phyloP scores from a whole-genome alignment of 2,113 vertebrate species.

The Phaethornis superciliosus region DNA sequence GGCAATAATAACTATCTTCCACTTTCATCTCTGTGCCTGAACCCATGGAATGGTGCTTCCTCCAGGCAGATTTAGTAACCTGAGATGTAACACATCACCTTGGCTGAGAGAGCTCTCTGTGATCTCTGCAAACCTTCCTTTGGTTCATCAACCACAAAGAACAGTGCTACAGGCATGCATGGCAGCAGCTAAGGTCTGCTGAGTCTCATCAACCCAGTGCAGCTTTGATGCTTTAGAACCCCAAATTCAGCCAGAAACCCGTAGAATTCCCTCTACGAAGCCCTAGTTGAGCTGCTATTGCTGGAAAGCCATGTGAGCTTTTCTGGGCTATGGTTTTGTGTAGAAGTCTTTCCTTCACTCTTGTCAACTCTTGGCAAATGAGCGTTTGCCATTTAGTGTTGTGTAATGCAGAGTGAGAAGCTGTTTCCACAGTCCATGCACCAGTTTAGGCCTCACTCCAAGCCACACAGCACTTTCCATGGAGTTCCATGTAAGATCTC shows the following conservation, averaged over 20 bases:
- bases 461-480: rapidly evolving
- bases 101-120: background rate
- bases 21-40: conserved; percentile 33
- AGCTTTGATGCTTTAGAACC: background rate
- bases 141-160: background rate
- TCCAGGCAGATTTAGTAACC: conserved; percentile 15
- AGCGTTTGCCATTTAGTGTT: background rate
- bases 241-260: background rate
- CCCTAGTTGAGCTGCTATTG: background rate
- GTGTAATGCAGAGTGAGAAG: background rate
- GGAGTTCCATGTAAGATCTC: background rate
- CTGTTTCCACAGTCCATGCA: background rate
- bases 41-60: background rate
- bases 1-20: background rate
- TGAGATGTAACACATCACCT: background rate
- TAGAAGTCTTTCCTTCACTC: background rate
- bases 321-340: background rate
- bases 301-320: background rate
- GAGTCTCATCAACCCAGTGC: background rate
- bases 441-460: background rate
- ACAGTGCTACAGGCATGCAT: background rate
- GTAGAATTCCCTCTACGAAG: background rate
- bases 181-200: background rate
- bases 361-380: background rate
- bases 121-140: conserved; percentile 31